A percentile compares a stretch with the other conserved stretches of the same genome.
Evolutionary conservation across 23 tunicate genomes (phyloP).

Genomic region (Aplidium turbinatum): DNA sequence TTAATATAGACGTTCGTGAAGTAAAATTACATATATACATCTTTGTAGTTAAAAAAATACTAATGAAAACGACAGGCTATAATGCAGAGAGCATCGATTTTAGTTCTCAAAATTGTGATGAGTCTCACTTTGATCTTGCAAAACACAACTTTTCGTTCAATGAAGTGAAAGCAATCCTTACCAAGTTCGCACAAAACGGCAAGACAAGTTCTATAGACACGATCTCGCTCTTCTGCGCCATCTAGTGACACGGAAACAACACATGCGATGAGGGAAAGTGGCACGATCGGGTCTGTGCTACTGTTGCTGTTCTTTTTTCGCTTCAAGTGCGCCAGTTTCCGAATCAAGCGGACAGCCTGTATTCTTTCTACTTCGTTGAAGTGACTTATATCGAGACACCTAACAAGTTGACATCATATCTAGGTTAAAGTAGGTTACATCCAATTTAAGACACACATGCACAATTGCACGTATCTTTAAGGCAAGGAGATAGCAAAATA

Average conservation of each 20-base stretch:
- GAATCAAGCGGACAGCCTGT: conserved; percentile 76
- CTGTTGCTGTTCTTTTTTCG: conserved; percentile 14
- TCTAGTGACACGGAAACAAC: conserved; percentile 82
- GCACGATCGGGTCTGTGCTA: conserved; percentile 49
- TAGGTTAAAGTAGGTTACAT: background rate
- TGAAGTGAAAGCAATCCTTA: conserved; percentile 6
- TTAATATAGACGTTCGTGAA: too few relatives aligned
- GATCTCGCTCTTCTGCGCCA: conserved; percentile 89
- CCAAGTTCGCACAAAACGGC: conserved; percentile 88
- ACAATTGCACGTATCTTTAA: too few relatives aligned
- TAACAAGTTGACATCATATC: conserved; percentile 1
- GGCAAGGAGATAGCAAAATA: too few relatives aligned
- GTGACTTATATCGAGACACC: conserved; percentile 93
- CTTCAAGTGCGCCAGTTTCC: conserved; percentile 69
- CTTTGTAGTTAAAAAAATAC: too few relatives aligned
- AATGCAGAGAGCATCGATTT: too few relatives aligned
- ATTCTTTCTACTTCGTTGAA: conserved; percentile 91
- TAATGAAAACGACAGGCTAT: too few relatives aligned
- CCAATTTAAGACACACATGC: too few relatives aligned
- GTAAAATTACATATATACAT: too few relatives aligned
- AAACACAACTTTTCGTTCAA: too few relatives aligned
- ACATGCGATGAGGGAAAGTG: conserved; percentile 69
- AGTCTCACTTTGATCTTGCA: too few relatives aligned
- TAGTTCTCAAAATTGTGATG: too few relatives aligned
- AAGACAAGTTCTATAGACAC: conserved; percentile 87